phyloP scores from a whole-genome alignment of 2,888 invertebrate species.

The Pantelozetes paolii region DNA sequence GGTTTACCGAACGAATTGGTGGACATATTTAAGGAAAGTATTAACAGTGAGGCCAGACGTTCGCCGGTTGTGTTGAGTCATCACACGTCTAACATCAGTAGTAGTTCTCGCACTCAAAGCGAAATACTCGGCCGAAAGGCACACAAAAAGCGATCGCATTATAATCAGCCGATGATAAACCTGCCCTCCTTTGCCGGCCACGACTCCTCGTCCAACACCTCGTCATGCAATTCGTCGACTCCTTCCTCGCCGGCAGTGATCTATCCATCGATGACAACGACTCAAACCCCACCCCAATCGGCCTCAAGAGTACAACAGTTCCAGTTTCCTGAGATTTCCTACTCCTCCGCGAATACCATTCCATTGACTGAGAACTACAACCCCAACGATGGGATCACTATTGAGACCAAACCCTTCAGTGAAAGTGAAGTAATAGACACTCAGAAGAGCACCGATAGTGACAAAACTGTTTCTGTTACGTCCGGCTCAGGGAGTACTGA shows the following conservation, averaged over 20 bases:
- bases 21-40: conserved; percentile 62
- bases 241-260: conserved; percentile 84
- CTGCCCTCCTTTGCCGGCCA: conserved; percentile 56
- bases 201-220: conserved; percentile 72
- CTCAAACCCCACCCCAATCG: conserved; percentile 49
- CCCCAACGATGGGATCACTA: conserved; percentile 41
- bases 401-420: conserved; percentile 30
- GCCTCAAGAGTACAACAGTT: conserved; percentile 61
- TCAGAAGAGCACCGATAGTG: conserved; percentile 60
- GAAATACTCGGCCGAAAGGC: conserved; percentile 28
- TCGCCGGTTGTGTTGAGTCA: conserved; percentile 11
- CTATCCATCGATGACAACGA: conserved; percentile 46
- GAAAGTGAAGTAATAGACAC: conserved; percentile 55
- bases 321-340: conserved; percentile 63
- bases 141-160: conserved; percentile 19
- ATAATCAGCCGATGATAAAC: conserved; percentile 44
- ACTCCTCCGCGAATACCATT: background rate
- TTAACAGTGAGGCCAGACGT: conserved; percentile 46
- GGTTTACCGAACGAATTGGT: conserved; percentile 77
- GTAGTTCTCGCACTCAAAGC: conserved; percentile 37
- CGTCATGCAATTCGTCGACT: conserved; percentile 92
- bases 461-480: conserved; percentile 57
- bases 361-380: background rate
- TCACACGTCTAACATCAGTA: background rate
- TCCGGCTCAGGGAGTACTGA: conserved; percentile 56